Base-by-base conservation (phyloP, 2,797 vertebrate genomes). In the Manis crassicaudata region DNA sequence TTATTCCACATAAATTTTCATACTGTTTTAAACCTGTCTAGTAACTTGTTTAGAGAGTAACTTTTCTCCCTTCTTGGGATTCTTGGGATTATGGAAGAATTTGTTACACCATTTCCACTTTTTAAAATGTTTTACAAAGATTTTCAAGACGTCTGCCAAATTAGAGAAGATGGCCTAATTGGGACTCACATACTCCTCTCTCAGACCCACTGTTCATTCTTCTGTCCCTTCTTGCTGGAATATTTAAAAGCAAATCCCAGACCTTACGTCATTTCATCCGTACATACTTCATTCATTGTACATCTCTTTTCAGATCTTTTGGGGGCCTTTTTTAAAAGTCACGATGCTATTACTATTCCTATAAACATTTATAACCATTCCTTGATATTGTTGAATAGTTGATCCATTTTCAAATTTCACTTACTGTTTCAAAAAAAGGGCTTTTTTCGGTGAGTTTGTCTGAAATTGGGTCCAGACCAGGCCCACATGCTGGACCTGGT, bases 231-330 rank as follows among this genome's bases (percentile, higher is more conserved):
- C 91, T 77, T 86, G 52, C 52, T 90, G 54, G 37, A 88, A 5
- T 46, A 60, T 88, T 88, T 91, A 65, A 76, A 85, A 91, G 62
- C 65, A 76, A 62, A 91, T 77, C 94, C 50, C 25, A 88, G 50
- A 89, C 16, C 7, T 70, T 32, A 43, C 16, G 27, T 73, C n/a
- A 46, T 90, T 68, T 84, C 43, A 83, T 70, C 73, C 40, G 83
- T 85, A 67, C 0, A 2, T 46, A 62, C 37, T 70, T 84, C 7
- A 46, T n/a, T 88, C 7, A 46, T n/a, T 88, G 73, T 68, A 43
- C 5, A 58, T 18, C 9, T 77, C 40, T 91, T 92, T 46, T 46
- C 11, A 46, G 46, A 2, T 46, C 10, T 46, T 46, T 46, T 10
- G 46, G 46, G 46, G 46, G 46, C 46, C n/a, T 70, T 73, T 86